phyloP scores from a whole-genome alignment of 2,797 vertebrate genomes.

The Dendrocincla fuliginosa region DNA sequence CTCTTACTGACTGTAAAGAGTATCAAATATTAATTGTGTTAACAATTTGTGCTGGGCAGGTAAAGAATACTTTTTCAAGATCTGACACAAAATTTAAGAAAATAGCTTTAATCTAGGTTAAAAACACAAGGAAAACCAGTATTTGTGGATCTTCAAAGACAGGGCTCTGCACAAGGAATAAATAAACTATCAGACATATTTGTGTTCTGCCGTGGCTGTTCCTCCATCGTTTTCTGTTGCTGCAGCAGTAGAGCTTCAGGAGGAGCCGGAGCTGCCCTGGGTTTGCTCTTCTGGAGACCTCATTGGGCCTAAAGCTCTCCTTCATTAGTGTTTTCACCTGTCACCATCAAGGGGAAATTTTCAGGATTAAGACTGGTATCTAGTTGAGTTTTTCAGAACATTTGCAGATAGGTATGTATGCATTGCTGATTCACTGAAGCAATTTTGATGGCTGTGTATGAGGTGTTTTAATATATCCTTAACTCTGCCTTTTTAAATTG shows the following conservation, averaged over 20 bases:
- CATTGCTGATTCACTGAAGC: neutral
- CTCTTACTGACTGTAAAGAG: neutral
- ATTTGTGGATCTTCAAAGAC: neutral
- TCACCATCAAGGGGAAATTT: neutral
- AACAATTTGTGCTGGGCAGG: neutral
- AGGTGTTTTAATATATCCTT: neutral
- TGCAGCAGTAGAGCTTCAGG: neutral
- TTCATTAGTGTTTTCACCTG: neutral
- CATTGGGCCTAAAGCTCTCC: neutral
- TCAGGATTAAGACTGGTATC: neutral
- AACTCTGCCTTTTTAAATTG: neutral
- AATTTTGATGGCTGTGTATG: neutral
- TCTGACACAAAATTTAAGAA: neutral
- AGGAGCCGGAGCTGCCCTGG: neutral
- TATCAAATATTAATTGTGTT: neutral
- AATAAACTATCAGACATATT: neutral
- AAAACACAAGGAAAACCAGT: neutral
- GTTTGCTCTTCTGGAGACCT: neutral
- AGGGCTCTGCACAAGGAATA: neutral
- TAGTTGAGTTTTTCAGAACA: neutral
- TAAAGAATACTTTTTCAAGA: neutral
- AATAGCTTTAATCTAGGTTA: neutral
- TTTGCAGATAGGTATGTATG: rapidly evolving
- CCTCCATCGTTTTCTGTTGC: neutral
- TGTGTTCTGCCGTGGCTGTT: neutral